Percentiles rank a stretch among this genome's conserved stretches.
phyloP scores from a whole-genome alignment of 2,888 invertebrate species.

The Epistrophe grossulariae region DNA sequence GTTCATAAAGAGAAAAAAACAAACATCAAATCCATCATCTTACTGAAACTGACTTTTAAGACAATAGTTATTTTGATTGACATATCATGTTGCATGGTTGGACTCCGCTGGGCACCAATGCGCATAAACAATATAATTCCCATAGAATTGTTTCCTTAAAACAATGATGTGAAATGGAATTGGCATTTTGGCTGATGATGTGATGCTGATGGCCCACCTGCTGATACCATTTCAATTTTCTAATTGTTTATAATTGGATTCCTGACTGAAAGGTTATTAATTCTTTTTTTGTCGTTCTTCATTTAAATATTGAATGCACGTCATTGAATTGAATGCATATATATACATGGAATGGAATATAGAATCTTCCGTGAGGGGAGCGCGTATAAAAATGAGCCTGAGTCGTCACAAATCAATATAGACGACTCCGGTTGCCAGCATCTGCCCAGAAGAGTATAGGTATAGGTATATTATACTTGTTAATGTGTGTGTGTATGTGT shows the following conservation, averaged over 20 bases:
- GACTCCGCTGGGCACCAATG: constrained; percentile 46
- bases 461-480: neutral
- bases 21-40: constrained; percentile 42
- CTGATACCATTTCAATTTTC: constrained; percentile 49
- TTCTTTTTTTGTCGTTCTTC: constrained; percentile 22
- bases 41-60: constrained; percentile 57
- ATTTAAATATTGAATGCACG: constrained; percentile 51
- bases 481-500: constrained; percentile 58
- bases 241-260: constrained; percentile 63
- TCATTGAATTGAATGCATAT: constrained; percentile 57
- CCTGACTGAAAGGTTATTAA: constrained; percentile 33
- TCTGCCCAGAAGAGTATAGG: constrained; percentile 49
- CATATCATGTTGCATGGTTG: constrained; percentile 39
- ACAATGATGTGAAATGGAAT: constrained; percentile 46
- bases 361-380: constrained; percentile 38
- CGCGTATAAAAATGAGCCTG: constrained; percentile 29
- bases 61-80: constrained; percentile 64
- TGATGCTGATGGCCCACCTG: constrained; percentile 51
- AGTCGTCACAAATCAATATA: constrained; percentile 75
- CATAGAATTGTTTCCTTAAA: constrained; percentile 45
- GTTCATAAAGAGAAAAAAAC: neutral
- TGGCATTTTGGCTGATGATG: constrained; percentile 35
- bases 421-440: constrained; percentile 57
- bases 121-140: neutral
- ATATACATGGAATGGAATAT: neutral